Conservation (phyloP, 2,113 vertebrate genomes). For the Coturnix japonica region DNA sequence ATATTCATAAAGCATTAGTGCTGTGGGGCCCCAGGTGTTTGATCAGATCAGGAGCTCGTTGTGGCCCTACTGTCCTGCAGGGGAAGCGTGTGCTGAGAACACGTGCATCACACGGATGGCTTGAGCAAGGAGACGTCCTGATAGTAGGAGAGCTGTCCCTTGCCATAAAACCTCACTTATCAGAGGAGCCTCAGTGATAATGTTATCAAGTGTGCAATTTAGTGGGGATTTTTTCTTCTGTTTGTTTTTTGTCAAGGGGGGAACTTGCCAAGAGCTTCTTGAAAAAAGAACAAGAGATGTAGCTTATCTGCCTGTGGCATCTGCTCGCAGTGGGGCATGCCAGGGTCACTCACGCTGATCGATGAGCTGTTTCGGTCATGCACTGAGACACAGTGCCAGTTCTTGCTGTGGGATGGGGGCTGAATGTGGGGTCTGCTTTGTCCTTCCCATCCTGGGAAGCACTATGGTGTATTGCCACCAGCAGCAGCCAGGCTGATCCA, state of each 20-base stretch:
- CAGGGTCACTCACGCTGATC: neutral
- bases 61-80: neutral
- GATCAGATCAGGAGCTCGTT: neutral
- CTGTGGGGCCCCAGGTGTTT: neutral
- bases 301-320: slow-evolving; percentile 19
- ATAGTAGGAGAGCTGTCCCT: neutral
- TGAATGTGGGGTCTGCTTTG: neutral
- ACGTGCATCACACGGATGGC: accelerated
- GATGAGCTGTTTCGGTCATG: neutral
- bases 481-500: neutral
- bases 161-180: slow-evolving; percentile 7
- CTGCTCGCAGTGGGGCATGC: neutral
- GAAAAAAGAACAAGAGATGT: slow-evolving; percentile 35
- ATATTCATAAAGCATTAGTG: slow-evolving; percentile 53
- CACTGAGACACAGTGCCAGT: accelerated
- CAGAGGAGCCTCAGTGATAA: neutral
- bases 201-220: neutral
- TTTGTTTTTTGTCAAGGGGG: neutral
- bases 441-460: neutral
- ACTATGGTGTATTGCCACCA: neutral
- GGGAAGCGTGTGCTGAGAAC: neutral
- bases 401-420: accelerated
- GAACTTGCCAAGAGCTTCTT: slow-evolving; percentile 8
- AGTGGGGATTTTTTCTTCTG: neutral
- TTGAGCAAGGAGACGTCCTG: neutral